Base-by-base conservation (phyloP, 2,888 invertebrate species). In the Dichetophora obliterata region DNA sequence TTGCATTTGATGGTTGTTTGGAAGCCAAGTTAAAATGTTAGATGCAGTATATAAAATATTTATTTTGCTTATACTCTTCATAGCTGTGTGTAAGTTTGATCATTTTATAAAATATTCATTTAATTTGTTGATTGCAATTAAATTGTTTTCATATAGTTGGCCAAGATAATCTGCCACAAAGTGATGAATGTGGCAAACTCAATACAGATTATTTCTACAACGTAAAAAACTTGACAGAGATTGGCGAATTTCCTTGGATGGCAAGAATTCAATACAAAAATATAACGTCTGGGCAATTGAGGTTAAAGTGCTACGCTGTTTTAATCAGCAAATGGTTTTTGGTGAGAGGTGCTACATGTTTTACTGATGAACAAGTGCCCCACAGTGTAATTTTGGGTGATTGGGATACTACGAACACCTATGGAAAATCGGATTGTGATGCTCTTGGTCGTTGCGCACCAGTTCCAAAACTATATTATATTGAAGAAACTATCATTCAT, bases 401-500 rank as follows among this genome's bases (percentile, higher is more conserved):
- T 31, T 61, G 61, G 61, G 31, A 61, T 16, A 11, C 5, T 1
- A 16, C 16, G 2, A 61, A 61, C 14, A 16, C 1, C 11, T 3
- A 14, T 11, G 14, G 6, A 14, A 16, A 61, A 27, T 16, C 61
- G 11, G 61, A 61, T 14, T 61, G 61, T 16, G 61, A 61, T 31
- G 61, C 2, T 31, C 16, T 16, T 5, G 61, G 14, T 3, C 57
- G 57, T 3, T 57, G 57, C 5, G 57, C 57, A 11, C 57, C 57
- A 11, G 8, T 57, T 11, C 57, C 57, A 16, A 52, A 19, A 16
- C n/a, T 19, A 16, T 19, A 61, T 31, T 1, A 61, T 0, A 88
- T 94, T 3, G 93, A 92, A 79, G 89, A 92, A 81, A 86, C 89
- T 57, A 92, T 93, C 43, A 87, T 91, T 0, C 94, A 94, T 83